Percentiles rank a stretch among this genome's conserved stretches.
Evolutionary conservation across 1,140 invertebrate species (phyloP).

Genomic region (Notospermus geniculatus): DNA sequence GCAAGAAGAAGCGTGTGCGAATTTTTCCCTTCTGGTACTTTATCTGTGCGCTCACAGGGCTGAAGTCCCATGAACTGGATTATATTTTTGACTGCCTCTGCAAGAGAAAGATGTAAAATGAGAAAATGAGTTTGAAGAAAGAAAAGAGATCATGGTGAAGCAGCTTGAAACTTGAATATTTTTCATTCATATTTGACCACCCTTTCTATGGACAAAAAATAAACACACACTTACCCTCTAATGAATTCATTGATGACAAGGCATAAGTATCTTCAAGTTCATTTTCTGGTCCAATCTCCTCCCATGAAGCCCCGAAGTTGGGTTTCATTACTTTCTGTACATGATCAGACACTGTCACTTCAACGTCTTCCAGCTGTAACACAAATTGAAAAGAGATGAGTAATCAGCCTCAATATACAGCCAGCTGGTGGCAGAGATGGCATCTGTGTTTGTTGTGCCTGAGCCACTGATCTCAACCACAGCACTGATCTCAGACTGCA

Average conservation of each 20-base stretch:
- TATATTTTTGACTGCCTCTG: conserved; percentile 83
- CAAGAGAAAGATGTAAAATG: conserved; percentile 23
- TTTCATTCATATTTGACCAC: no score
- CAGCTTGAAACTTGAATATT: no score
- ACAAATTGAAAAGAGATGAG: no score
- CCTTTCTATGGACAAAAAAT: no score
- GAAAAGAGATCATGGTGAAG: no score
- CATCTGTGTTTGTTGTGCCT: no score
- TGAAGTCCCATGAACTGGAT: conserved; percentile 84
- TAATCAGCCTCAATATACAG: no score
- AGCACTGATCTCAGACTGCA: no score
- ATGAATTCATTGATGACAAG: conserved; percentile 73
- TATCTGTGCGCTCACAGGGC: conserved; percentile 80
- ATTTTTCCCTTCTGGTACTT: conserved; percentile 78
- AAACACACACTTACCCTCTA: conserved; percentile 61
- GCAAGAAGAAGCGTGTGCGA: conserved; percentile 76
- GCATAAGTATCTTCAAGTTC: conserved; percentile 89
- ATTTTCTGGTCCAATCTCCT: conserved; percentile 72
- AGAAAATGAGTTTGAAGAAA: no score
- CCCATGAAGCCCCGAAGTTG: conserved; percentile 66
- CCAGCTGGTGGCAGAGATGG: no score
- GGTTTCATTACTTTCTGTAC: conserved; percentile 80
- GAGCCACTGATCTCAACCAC: no score
- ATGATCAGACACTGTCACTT: conserved; percentile 85
- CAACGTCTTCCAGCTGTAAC: conserved; percentile 83